Evolutionary conservation across 2,797 vertebrate genomes (phyloP).

Genomic region (Agapornis canus): DNA sequence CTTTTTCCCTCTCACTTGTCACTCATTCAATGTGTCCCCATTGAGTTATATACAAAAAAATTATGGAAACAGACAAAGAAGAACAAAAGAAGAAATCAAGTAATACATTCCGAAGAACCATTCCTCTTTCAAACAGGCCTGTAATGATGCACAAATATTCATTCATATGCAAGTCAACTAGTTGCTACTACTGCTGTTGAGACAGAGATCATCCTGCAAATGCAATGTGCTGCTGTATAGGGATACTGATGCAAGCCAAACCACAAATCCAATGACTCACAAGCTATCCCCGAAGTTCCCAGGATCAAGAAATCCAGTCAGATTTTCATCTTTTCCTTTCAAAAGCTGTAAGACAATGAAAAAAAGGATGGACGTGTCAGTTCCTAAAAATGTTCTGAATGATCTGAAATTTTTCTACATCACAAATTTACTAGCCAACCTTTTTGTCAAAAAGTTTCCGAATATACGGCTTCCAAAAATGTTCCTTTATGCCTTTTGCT

Average conservation of each 20-base stretch:
- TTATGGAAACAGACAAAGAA: neutral
- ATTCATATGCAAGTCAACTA: fast-evolving
- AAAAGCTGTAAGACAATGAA: constrained; percentile 81
- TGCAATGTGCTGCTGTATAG: neutral
- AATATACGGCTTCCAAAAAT: constrained; percentile 97
- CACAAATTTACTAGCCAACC: constrained; percentile 68
- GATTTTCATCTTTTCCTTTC: constrained; percentile 88
- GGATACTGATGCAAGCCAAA: neutral
- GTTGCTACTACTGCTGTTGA: neutral
- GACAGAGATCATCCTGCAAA: neutral
- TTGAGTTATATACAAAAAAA: neutral
- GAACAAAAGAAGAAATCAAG: neutral
- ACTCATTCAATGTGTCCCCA: neutral
- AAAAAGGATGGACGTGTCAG: neutral
- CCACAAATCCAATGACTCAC: constrained; percentile 74
- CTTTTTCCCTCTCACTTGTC: neutral
- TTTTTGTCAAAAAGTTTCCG: constrained; percentile 93
- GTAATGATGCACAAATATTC: neutral
- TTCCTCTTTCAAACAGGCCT: neutral
- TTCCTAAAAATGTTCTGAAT: neutral
- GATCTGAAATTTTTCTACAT: neutral
- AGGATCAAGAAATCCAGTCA: constrained; percentile 92
- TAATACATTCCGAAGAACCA: neutral
- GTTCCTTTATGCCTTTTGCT: constrained; percentile 95
- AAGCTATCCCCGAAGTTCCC: constrained; percentile 91